Conservation (phyloP, 30 jellyfish, hydroid and myxozoan species). For the Hydractinia echinata region DNA sequence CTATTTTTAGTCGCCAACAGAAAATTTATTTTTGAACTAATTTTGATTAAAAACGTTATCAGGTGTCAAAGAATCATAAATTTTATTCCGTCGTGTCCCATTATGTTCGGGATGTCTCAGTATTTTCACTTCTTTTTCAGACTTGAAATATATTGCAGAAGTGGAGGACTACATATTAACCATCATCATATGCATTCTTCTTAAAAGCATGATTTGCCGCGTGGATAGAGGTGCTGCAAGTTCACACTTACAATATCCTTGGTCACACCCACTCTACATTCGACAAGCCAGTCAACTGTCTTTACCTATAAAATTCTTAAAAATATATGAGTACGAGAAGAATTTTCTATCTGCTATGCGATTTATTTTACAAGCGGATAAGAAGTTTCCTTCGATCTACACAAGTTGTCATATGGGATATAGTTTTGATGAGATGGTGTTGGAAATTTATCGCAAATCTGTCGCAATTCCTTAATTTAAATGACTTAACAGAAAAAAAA, state of each 20-base stretch:
- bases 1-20: too few relatives aligned
- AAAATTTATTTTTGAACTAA: too few relatives aligned
- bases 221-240: not conserved
- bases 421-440: slow-evolving; percentile 14
- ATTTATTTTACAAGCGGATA: not conserved
- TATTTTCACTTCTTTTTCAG: too few relatives aligned
- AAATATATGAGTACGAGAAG: too few relatives aligned
- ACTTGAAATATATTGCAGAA: too few relatives aligned
- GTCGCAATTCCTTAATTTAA: too few relatives aligned
- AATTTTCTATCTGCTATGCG: not conserved
- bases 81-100: too few relatives aligned
- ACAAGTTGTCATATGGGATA: not conserved
- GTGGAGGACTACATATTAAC: not conserved
- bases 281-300: not conserved
- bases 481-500: too few relatives aligned
- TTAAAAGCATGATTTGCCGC: not conserved
- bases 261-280: slow-evolving; percentile 9
- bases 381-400: not conserved
- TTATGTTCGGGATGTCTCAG: too few relatives aligned
- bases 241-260: not conserved
- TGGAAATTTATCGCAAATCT: not conserved
- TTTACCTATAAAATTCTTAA: not conserved
- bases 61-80: too few relatives aligned
- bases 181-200: not conserved
- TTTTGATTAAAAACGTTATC: too few relatives aligned